Evolutionary conservation across 2,888 invertebrate genomes (phyloP).

Genomic region (Macrophya alboannulata): DNA sequence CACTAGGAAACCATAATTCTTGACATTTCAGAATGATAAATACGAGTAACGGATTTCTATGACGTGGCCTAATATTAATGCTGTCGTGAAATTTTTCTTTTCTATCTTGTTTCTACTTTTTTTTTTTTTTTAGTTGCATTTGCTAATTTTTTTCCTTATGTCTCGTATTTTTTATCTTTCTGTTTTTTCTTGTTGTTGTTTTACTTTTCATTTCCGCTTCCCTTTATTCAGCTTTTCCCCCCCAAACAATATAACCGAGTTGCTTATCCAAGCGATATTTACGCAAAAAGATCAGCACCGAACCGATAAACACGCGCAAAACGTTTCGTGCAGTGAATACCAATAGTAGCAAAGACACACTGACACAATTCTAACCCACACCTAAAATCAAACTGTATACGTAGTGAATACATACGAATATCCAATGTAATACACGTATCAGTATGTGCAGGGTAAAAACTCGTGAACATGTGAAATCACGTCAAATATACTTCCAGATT

Average conservation of each 20-base stretch:
- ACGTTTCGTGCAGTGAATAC: constrained; percentile 42
- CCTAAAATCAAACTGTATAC: constrained; percentile 4
- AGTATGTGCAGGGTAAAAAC: neutral
- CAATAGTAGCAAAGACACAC: constrained; percentile 25
- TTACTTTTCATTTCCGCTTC: neutral
- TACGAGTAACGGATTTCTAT: constrained; percentile 32
- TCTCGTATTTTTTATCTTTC: neutral
- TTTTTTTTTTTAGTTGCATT: neutral
- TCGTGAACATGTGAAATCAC: constrained; percentile 26
- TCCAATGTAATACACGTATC: neutral
- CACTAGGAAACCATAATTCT: constrained; percentile 52
- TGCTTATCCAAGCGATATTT: constrained; percentile 35
- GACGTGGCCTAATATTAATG: constrained; percentile 32
- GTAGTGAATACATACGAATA: neutral
- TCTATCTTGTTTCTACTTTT: neutral
- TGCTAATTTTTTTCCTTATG: neutral
- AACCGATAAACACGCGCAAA: constrained; percentile 50
- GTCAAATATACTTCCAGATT: constrained; percentile 15
- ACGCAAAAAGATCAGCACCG: constrained; percentile 48
- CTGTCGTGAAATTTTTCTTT: constrained; percentile 30
- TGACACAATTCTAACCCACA: neutral
- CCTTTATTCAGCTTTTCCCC: neutral
- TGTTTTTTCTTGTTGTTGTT: neutral
- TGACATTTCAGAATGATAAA: constrained; percentile 39
- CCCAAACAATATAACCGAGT: constrained; percentile 30